phyloP scores from a whole-genome alignment of 2,888 invertebrate genomes.

The Deroplatys truncata region DNA sequence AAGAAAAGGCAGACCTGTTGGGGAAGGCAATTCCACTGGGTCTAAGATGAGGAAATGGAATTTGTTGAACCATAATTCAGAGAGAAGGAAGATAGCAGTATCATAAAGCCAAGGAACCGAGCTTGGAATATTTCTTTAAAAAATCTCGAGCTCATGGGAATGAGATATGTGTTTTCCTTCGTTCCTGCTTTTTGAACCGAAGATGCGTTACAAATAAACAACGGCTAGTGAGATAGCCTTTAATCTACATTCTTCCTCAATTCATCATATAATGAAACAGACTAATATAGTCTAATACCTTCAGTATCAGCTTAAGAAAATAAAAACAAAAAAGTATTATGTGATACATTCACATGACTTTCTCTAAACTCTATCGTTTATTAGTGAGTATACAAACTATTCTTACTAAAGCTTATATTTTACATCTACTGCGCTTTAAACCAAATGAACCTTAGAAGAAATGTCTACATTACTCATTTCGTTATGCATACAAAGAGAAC shows the following conservation, averaged over 20 bases:
- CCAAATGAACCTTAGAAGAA: too few relatives aligned
- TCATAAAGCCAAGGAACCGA: background rate
- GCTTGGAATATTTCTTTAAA: background rate
- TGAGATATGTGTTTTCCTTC: background rate
- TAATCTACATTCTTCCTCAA: background rate
- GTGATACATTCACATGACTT: too few relatives aligned
- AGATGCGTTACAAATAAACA: background rate
- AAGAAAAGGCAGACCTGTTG: background rate
- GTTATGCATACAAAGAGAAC: too few relatives aligned
- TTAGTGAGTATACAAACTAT: too few relatives aligned
- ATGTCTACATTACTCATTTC: too few relatives aligned
- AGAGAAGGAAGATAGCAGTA: background rate
- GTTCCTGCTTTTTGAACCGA: background rate
- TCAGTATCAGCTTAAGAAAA: background rate
- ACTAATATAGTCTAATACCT: too few relatives aligned
- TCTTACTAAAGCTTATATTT: too few relatives aligned
- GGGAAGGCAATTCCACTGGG: background rate
- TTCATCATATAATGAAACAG: background rate
- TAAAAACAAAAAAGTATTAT: background rate
- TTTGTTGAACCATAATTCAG: background rate
- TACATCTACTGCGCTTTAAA: too few relatives aligned
- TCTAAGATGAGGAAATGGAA: background rate
- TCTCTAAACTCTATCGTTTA: too few relatives aligned
- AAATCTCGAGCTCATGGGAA: background rate
- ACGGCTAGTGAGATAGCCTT: background rate